Conservation (phyloP, 2,113 vertebrate genomes). For the Pseudopodoces humilis region DNA sequence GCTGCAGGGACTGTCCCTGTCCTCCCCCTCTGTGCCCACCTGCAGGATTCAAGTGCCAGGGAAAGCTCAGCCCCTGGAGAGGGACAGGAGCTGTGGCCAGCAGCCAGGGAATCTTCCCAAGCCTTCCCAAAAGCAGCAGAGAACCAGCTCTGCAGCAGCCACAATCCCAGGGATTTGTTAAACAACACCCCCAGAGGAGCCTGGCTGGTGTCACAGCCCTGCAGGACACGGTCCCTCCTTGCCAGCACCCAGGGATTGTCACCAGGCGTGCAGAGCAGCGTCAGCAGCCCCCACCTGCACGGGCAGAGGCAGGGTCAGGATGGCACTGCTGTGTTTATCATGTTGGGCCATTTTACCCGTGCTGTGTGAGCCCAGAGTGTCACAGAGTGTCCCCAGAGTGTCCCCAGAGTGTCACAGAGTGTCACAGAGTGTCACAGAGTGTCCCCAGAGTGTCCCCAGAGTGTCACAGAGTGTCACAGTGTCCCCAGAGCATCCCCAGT, state of each 20-base stretch:
- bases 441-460: too few species aligned
- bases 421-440: too few species aligned
- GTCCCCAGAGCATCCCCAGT: too few species aligned
- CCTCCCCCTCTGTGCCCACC: neutral
- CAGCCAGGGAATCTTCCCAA: neutral
- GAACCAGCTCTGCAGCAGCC: neutral
- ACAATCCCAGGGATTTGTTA: fast-evolving
- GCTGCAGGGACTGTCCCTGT: neutral
- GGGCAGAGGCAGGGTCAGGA: neutral
- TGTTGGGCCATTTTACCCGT: fast-evolving
- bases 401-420: neutral
- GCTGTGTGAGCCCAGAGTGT: neutral
- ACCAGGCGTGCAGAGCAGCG: neutral
- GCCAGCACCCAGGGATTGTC: neutral
- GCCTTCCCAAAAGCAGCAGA: neutral
- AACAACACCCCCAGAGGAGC: neutral
- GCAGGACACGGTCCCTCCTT: neutral
- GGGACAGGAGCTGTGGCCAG: too few species aligned
- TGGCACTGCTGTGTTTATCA: neutral
- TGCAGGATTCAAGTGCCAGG: neutral
- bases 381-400: neutral
- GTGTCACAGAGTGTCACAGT: too few species aligned
- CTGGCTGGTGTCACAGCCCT: neutral
- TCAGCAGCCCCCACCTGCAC: too few species aligned
- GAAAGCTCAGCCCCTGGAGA: neutral